phyloP scores from a whole-genome alignment of 2,888 invertebrate species.

The Drosophila affinis region DNA sequence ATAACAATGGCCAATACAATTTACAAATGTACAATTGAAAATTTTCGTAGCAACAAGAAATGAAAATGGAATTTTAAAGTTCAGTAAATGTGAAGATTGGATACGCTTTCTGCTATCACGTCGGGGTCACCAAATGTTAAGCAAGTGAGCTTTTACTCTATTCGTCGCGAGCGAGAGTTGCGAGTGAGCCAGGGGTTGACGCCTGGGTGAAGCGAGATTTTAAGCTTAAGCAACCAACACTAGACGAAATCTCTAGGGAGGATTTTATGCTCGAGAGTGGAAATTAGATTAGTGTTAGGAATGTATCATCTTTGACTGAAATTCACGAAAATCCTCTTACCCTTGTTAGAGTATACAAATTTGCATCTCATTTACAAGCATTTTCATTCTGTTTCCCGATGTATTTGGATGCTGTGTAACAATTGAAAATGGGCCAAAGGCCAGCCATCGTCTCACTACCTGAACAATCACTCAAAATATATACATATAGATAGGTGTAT shows the following conservation, averaged over 20 bases:
- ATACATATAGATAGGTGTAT: slow-evolving; percentile 5
- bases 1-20: not conserved
- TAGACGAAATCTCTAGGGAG: too few relatives aligned
- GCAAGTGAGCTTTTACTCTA: too few relatives aligned
- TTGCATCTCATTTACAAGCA: not conserved
- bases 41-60: not conserved
- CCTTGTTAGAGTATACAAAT: not conserved
- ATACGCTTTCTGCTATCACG: not conserved
- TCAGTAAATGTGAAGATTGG: not conserved
- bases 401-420: not conserved
- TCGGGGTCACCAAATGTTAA: too few relatives aligned
- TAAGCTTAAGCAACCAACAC: too few relatives aligned
- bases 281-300: too few relatives aligned
- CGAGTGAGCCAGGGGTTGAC: too few relatives aligned
- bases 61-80: not conserved
- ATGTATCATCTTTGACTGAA: too few relatives aligned
- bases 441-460: not conserved
- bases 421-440: slow-evolving; percentile 3
- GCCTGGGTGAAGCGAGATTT: too few relatives aligned
- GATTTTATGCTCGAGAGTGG: too few relatives aligned
- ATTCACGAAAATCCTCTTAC: not conserved
- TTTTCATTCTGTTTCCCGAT: not conserved
- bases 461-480: slow-evolving; percentile 10
- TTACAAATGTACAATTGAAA: not conserved
- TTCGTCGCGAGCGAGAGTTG: too few relatives aligned